Evolutionary conservation across 35 echinoderm and acorn worm genomes (phyloP), one percentile per base, ranked within the genome.

Genomic region (Nesometra sesokonis): DNA sequence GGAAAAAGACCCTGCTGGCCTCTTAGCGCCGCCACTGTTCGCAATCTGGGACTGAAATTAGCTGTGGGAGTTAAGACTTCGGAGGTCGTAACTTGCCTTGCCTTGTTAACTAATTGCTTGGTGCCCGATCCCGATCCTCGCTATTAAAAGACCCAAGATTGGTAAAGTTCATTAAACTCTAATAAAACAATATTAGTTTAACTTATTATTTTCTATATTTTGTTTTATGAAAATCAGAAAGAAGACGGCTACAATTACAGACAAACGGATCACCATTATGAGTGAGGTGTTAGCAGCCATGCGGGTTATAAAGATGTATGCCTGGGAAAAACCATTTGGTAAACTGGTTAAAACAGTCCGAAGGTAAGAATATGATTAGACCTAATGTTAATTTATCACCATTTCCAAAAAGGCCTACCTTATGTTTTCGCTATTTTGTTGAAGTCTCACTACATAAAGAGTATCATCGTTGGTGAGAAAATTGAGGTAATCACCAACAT

Each of bases 261-360:
- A 97, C 47, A 83, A 97, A 77, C 46, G 95, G 77, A 90, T 97
- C 9, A 86, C 86, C 0, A 81, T 91, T 0, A 97, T 97, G 95
- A 91, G 89, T 30, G 95, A 97, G 79, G 91, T 97, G 7, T 85
- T 97, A 29, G 91, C 86, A 36, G 86, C 95, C 4, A 97, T 97
- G 85, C 57, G 95, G 77, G 92, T 97, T 27, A 97, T 97, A 30
- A 97, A 97, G 85, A 97, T 97, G 95, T 97, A 97, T 52, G 95
- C 95, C 17, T 97, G 95, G 95, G 95, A 97, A 86, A 83, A 89
- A 13, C 92, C 95, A 5, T 97, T 97, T 78, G 86, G 36, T 29
- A 46, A 77, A 19, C 30, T 97, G 31, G 82, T 97, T 11, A 47
- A 83, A 40, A 47, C 91, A 88, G 80, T 97, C 32, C 88, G 95